Conservation (phyloP, 2,797 vertebrate genomes). For the Pipistrellus nathusii region DNA sequence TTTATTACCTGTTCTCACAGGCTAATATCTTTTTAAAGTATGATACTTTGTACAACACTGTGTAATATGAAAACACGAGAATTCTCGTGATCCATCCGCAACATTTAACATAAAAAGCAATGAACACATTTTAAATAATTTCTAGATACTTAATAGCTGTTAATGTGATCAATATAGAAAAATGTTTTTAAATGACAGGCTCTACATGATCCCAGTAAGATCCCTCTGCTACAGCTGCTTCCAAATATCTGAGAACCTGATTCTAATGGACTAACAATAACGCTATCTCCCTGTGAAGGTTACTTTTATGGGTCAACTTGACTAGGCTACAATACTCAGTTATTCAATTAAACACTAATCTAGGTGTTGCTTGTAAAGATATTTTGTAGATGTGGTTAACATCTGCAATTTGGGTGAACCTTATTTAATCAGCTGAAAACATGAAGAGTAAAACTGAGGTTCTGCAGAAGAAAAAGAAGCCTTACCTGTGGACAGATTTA, state of each 20-base stretch:
- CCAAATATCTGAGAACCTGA: not conserved
- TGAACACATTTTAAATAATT: not conserved
- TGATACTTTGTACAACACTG: no score
- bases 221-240: constrained; percentile 7
- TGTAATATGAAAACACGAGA: no score
- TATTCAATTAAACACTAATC: constrained; percentile 12
- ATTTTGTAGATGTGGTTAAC: not conserved
- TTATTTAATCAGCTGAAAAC: not conserved
- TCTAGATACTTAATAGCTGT: not conserved
- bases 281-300: not conserved
- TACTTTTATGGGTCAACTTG: not conserved
- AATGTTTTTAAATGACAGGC: not conserved
- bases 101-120: not conserved
- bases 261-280: not conserved
- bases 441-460: not conserved
- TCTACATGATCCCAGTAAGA: not conserved
- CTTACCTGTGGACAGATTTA: not conserved
- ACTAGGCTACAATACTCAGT: not conserved
- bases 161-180: not conserved
- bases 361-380: not conserved
- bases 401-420: not conserved
- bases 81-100: no score
- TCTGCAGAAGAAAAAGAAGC: constrained; percentile 29
- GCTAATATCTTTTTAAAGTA: no score
- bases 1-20: no score